Conservation (phyloP, 2,888 invertebrate species). For the Nysson spinosus region DNA sequence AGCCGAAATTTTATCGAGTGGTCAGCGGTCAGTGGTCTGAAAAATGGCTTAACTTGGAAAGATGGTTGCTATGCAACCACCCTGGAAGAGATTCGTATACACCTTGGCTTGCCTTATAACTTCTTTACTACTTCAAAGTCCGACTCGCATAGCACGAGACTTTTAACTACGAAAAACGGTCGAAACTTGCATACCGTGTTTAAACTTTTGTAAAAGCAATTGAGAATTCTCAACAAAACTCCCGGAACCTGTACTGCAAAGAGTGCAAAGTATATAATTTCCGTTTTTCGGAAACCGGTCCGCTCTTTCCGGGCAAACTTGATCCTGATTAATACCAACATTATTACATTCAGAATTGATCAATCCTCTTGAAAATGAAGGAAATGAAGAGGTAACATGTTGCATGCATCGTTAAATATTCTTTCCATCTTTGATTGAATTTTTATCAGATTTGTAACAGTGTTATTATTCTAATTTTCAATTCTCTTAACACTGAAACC, state of each 20-base stretch:
- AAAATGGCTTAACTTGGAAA: slow-evolving; percentile 20
- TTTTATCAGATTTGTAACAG: too few species aligned
- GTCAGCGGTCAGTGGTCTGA: slow-evolving; percentile 17
- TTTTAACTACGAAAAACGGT: slow-evolving; percentile 54
- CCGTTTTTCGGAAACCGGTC: too few species aligned
- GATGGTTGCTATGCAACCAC: slow-evolving; percentile 1
- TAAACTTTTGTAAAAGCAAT: slow-evolving; percentile 48
- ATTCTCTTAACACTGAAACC: too few species aligned
- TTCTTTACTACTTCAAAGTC: slow-evolving; percentile 49
- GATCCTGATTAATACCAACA: too few species aligned
- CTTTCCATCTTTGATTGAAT: too few species aligned
- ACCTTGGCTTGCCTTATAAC: slow-evolving; percentile 20
- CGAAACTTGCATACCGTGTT: slow-evolving; percentile 40
- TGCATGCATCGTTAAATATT: too few species aligned
- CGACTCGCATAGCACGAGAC: slow-evolving; percentile 29
- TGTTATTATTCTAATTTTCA: too few species aligned
- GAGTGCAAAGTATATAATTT: slow-evolving; percentile 15
- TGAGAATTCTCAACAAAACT: slow-evolving; percentile 44
- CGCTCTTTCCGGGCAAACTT: too few species aligned
- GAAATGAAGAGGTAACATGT: too few species aligned
- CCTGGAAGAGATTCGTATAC: neutral
- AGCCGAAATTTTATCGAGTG: slow-evolving; percentile 31
- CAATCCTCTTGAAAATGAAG: too few species aligned
- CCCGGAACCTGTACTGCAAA: slow-evolving; percentile 13
- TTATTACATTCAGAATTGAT: too few species aligned